phyloP scores from a whole-genome alignment of 2,888 invertebrate genomes.

The Pachydiplax longipennis region DNA sequence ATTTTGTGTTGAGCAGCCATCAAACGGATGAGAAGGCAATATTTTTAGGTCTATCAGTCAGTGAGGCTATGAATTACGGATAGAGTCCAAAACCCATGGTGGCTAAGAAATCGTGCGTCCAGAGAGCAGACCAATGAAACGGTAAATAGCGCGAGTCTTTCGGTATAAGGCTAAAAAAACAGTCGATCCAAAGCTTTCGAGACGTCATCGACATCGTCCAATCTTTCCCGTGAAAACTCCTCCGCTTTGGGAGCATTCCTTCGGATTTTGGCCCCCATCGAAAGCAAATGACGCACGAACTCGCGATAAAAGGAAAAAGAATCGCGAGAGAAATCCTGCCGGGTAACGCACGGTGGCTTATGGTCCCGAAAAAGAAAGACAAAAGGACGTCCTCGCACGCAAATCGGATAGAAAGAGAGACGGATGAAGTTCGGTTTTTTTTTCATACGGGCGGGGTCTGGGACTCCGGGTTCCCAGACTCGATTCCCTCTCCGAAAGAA shows the following conservation, averaged over 20 bases:
- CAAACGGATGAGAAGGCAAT: no score
- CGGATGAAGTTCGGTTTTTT: neutral
- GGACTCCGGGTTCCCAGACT: neutral
- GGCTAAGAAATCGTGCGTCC: no score
- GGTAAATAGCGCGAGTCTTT: no score
- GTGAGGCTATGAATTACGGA: no score
- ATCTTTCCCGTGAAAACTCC: neutral
- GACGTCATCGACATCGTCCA: neutral
- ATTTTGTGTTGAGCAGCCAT: no score
- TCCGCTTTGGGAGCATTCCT: neutral
- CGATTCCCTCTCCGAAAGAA: conserved; percentile 18
- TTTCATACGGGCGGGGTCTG: neutral
- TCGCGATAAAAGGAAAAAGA: neutral
- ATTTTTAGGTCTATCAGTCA: no score
- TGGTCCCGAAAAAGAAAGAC: neutral
- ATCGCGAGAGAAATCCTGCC: neutral
- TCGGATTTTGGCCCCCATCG: neutral
- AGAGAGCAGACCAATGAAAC: no score
- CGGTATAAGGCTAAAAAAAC: neutral
- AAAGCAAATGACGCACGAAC: neutral
- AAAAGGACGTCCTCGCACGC: neutral
- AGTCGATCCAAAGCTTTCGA: no score
- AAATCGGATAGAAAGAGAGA: conserved; percentile 21
- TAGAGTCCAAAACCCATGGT: no score
- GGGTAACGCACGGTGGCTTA: neutral